Base-by-base conservation (phyloP, 2,797 vertebrate species). In the Ataeniobius toweri region DNA sequence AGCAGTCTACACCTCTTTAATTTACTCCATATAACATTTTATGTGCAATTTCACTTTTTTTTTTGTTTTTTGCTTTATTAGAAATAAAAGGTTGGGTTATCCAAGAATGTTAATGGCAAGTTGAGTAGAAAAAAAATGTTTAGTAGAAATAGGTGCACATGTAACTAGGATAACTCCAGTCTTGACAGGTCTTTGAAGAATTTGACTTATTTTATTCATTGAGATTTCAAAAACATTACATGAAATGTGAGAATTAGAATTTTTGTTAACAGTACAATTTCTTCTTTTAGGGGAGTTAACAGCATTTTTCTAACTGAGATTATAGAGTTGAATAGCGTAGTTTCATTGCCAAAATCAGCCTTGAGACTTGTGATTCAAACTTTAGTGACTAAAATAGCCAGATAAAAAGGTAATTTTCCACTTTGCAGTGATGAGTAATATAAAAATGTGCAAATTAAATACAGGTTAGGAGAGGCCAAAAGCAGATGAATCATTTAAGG, bases 31-130 rank as follows among this genome's bases (percentile, higher is more conserved):
- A 2, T 46, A 82, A 12, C 20, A 78, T 79, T 79, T 71, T 63
- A 50, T 46, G 7, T 68, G 26, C 2, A 53, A 65, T 36, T 77
- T 84, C 31, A 73, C 78, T 68, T 44, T 6, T 71, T 77, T 72
- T 50, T 12, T 50, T 13, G 1, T 12, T 20, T 3, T 28, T 31
- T 63, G 16, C 61, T 39, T 31, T 12, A 71, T 13, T 67, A 3
- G 65, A 83, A 74, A 39, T 50, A 36, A 68, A 36, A 36, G 36
- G 36, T 36, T 36, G 36, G 36, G 3, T 36, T 36, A 36, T 36
- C 36, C 36, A 36, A 36, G 36, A 36, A 36, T 36, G 3, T 3
- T 36, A 36, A 36, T 36, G 36, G 36, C 36, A 36, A 36, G 36
- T 4, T 36, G 36, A 36, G 36, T 36, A 3, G 36, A 36, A 36